Evolutionary conservation across 2,888 invertebrate genomes (phyloP).

Genomic region (Julus scanicus): DNA sequence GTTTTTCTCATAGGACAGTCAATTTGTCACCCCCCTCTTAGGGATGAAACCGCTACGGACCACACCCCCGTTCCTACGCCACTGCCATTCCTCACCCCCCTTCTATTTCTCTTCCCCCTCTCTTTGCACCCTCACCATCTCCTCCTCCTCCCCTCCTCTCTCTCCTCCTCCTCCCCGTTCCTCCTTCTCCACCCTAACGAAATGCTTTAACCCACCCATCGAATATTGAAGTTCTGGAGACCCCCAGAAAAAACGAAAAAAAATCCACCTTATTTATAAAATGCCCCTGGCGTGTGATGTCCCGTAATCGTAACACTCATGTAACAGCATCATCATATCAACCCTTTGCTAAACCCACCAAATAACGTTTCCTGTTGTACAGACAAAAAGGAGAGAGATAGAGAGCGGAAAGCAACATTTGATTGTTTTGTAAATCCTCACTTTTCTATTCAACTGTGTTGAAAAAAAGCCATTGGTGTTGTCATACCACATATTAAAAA

Average conservation of each 20-base stretch:
- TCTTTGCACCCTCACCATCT: no score
- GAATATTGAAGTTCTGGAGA: not conserved
- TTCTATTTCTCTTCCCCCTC: no score
- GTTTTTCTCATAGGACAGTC: no score
- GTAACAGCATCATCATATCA: not conserved
- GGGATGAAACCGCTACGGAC: no score
- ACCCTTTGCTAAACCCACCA: not conserved
- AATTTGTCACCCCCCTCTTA: no score
- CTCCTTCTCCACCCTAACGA: not conserved
- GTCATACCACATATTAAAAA: slow-evolving; percentile 30
- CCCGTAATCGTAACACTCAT: not conserved
- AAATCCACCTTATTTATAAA: slow-evolving; percentile 13
- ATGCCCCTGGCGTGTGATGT: not conserved
- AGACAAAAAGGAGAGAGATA: no score
- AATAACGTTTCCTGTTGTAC: no score
- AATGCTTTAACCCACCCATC: slow-evolving; percentile 1
- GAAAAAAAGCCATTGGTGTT: slow-evolving; percentile 36
- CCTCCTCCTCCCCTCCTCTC: no score
- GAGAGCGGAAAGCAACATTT: not conserved
- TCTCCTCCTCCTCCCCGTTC: no score
- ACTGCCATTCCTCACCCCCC: no score
- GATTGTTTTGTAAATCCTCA: slow-evolving; percentile 42
- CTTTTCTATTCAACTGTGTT: slow-evolving; percentile 42
- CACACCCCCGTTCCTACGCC: no score
- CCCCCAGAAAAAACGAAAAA: not conserved